phyloP scores from a whole-genome alignment of 2,888 invertebrate species.

The Petrolisthes manimaculis region DNA sequence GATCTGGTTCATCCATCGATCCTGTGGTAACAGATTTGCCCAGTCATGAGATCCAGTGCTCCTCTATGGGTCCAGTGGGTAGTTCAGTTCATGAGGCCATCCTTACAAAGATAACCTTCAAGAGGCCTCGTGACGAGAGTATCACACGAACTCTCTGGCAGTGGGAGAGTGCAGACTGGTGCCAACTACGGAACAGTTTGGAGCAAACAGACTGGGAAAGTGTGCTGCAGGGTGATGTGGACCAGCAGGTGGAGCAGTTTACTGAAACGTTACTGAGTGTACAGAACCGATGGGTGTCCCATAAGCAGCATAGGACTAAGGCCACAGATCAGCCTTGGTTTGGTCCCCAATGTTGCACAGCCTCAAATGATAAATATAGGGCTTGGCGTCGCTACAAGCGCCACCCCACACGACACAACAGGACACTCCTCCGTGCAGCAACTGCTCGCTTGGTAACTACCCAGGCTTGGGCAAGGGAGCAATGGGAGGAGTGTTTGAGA shows the following conservation, averaged over 20 bases:
- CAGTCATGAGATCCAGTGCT: background rate
- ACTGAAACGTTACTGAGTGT: background rate
- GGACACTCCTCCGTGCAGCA: background rate
- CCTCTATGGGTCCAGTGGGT: background rate
- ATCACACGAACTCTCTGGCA: background rate
- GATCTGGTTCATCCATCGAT: background rate
- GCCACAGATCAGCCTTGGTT: conserved; percentile 10
- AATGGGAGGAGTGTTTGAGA: background rate
- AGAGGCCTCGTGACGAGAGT: background rate
- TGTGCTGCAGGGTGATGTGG: background rate
- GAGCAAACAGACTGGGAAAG: background rate
- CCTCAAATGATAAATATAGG: background rate
- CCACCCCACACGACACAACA: background rate
- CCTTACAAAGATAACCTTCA: background rate
- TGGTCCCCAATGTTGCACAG: background rate
- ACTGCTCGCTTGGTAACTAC: background rate
- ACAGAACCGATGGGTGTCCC: background rate
- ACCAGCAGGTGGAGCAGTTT: background rate
- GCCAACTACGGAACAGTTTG: no score
- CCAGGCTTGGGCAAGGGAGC: background rate
- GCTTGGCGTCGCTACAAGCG: background rate
- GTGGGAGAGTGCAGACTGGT: background rate
- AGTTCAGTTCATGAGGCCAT: background rate
- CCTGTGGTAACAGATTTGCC: background rate
- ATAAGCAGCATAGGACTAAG: background rate